Percentiles rank a stretch among this genome's conserved stretches.
These are phyloP conservation scores for Drosophila colorata DNA, from an alignment of 2,888 invertebrate species.

Conservation along the genomic window DNA sequence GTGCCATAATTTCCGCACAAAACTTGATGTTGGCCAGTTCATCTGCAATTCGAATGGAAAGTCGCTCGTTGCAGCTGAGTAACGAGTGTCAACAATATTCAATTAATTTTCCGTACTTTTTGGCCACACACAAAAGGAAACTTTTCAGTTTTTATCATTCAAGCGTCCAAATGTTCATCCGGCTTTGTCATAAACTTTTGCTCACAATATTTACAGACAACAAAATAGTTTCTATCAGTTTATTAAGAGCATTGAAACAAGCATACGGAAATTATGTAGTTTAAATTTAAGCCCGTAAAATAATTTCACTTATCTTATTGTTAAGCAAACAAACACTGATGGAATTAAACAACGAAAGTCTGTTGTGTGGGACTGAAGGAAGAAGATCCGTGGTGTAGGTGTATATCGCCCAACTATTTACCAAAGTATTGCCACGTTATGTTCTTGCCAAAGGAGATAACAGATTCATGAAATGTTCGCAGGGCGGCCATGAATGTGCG, in stretches of 20 bases:
- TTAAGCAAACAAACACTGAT: no score
- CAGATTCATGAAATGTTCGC: no score
- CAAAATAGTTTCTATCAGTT: constrained; percentile 4
- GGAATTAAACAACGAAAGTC: no score
- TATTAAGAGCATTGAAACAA: constrained; percentile 8
- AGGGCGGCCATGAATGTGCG: no score
- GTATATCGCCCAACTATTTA: no score
- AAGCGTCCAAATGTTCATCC: constrained; percentile 48
- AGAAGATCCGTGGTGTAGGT: no score
- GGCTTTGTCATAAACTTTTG: constrained; percentile 55
- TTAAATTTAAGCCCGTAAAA: not conserved
- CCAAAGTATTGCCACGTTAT: no score
- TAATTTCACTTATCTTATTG: no score
- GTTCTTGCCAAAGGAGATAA: no score
- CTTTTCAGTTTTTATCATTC: constrained; percentile 34
- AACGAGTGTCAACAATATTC: constrained; percentile 68
- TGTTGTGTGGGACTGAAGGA: no score
- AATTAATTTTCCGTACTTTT: constrained; percentile 69
- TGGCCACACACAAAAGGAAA: constrained; percentile 32
- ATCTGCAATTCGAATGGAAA: constrained; percentile 67
- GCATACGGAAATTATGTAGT: constrained; percentile 1
- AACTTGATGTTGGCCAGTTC: constrained; percentile 70
- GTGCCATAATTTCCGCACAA: constrained; percentile 72
- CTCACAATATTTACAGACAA: constrained; percentile 47
- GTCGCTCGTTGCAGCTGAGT: constrained; percentile 24